Conservation (phyloP, 2,888 invertebrate genomes). For the Eudemis profundana region DNA sequence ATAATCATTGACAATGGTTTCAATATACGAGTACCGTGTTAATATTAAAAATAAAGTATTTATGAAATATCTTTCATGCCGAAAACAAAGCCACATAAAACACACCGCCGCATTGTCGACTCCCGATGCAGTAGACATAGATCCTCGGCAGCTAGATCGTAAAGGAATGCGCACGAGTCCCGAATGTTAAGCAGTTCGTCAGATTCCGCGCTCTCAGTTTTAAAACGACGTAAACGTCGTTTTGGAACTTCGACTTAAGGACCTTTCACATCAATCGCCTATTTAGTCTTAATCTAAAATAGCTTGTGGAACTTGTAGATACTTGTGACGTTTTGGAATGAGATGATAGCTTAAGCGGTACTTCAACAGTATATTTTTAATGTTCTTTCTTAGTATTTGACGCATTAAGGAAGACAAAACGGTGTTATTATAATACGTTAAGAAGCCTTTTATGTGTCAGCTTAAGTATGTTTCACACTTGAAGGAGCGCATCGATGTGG, state of each 20-base stretch:
- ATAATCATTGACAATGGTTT: too few species aligned
- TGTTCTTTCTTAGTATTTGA: conserved; percentile 23
- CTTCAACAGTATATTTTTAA: conserved; percentile 11
- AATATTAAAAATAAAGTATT: too few species aligned
- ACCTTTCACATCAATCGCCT: neutral
- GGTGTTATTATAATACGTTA: conserved; percentile 5
- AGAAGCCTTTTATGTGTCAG: neutral
- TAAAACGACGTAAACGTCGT: neutral
- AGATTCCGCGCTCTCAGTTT: neutral
- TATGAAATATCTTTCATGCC: neutral
- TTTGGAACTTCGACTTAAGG: neutral
- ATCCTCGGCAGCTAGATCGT: conserved; percentile 32
- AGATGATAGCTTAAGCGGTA: conserved; percentile 3
- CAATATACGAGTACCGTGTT: too few species aligned
- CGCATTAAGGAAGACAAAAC: conserved; percentile 24
- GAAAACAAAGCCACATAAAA: conserved; percentile 29
- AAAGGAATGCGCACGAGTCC: conserved; percentile 33
- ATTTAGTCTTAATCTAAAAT: too few species aligned
- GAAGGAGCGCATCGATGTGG: neutral
- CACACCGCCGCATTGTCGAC: conserved; percentile 20
- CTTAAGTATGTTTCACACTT: conserved; percentile 4
- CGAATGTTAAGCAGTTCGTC: conserved; percentile 33
- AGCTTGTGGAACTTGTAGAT: neutral
- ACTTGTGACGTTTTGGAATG: neutral
- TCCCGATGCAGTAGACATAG: conserved; percentile 22